Evolutionary conservation across 2,113 vertebrate genomes (phyloP).

Genomic region (Rhagologus leucostigma): DNA sequence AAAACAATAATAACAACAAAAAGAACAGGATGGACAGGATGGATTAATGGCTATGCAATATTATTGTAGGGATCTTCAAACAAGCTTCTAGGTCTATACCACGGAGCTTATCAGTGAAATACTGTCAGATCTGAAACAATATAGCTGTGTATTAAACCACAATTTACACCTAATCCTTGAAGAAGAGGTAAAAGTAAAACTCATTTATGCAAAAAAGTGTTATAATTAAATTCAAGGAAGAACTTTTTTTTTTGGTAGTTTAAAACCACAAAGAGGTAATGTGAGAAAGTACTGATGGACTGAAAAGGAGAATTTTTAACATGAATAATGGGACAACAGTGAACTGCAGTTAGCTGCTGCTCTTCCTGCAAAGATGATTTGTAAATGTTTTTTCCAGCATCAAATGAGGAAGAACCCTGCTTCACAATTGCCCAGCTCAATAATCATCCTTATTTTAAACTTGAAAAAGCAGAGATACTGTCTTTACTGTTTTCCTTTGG

Average conservation of each 20-base stretch:
- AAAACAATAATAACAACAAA: neutral
- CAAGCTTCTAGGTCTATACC: neutral
- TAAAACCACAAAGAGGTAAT: neutral
- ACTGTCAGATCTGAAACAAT: neutral
- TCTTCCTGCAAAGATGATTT: neutral
- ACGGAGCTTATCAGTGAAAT: neutral
- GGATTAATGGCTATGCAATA: neutral
- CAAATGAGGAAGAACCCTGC: neutral
- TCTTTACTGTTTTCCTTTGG: neutral
- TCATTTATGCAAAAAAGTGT: neutral
- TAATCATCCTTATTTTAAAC: neutral
- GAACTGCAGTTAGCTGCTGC: neutral
- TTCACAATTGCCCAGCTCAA: neutral
- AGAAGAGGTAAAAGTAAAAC: neutral
- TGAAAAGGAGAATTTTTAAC: neutral
- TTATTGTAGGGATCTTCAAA: neutral
- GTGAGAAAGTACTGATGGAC: neutral
- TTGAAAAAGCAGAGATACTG: neutral
- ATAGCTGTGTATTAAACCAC: neutral
- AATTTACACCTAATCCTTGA: neutral
- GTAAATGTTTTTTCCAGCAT: neutral
- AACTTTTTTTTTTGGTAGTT: neutral
- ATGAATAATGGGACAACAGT: neutral
- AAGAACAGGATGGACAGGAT: neutral
- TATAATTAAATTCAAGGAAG: neutral